Evolutionary conservation across 2,113 vertebrate genomes (phyloP).

Genomic region (Aleadryas rufinucha): DNA sequence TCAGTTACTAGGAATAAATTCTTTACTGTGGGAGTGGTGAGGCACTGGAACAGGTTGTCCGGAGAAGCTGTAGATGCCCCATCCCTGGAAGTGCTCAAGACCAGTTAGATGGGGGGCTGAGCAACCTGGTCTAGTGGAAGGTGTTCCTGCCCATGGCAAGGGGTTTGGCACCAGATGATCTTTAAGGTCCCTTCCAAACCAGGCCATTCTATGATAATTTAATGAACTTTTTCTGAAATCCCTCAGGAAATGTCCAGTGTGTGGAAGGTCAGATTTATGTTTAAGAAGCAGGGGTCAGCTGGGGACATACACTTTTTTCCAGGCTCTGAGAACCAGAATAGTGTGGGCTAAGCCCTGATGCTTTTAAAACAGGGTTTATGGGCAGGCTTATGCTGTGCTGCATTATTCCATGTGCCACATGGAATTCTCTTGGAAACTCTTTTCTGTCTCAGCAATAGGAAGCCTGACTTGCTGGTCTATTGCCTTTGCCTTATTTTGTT

Average conservation of each 20-base stretch:
- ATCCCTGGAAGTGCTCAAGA: neutral
- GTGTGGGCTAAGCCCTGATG: accelerated
- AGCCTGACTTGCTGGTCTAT: neutral
- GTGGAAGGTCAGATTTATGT: neutral
- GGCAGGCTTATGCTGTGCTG: neutral
- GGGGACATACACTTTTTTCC: neutral
- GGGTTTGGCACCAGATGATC: neutral
- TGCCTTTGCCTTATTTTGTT: neutral
- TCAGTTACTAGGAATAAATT: neutral
- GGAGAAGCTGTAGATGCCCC: neutral
- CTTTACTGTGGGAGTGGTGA: neutral
- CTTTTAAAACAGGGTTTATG: neutral
- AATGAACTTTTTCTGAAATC: neutral
- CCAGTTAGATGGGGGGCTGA: neutral
- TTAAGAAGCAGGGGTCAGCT: neutral
- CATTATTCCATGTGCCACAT: neutral
- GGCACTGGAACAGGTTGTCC: neutral
- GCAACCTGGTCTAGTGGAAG: neutral
- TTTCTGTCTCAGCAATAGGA: neutral
- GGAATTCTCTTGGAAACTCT: neutral
- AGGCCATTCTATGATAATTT: neutral
- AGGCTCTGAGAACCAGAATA: neutral
- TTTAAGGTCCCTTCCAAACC: neutral
- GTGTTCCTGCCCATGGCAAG: neutral
- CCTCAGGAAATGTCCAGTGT: neutral